Evolutionary conservation across 2,113 vertebrate species (phyloP), one percentile per base, ranked within the genome.

Genomic region (Trachemys scripta): DNA sequence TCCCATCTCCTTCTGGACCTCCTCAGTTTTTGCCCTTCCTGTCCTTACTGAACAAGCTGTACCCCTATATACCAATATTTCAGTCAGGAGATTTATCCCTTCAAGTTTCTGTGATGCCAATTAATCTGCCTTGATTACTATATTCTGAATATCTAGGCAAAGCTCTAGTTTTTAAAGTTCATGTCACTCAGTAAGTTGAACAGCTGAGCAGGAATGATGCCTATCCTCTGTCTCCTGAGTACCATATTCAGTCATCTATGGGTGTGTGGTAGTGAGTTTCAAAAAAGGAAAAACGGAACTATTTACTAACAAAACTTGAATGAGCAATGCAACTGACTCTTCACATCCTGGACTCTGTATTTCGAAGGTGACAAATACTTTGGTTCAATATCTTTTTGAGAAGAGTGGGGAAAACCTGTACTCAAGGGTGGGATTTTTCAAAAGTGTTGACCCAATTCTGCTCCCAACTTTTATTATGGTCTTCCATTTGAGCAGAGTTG

Each of bases 351-450:
- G 90, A 69, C n/a, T 93, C 76, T 50, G 14, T 38, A 20, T 69
- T 45, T 49, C 84, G 1, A 62, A 50, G n/a, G 3, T 88, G 47
- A 0, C 5, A 82, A 72, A 57, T 75, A 50, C 92, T 97, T 97
- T 97, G 96, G 95, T 88, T 87, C 82, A 88, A 85, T 65, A 85
- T 85, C 91, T 47, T 84, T 62, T 3, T 91, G 93, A 96, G 95
- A 95, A 96, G 75, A 91, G 57, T 79, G 1, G 2, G 56, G 80
- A 50, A 78, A 25, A 10, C n/a, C 49, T 86, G 9, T 91, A 81
- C 22, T 51, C 49, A 10, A 8, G 17, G 31, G 47, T 4, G 45
- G 79, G 22, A 1, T 76, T 16, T 22, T 10, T 10, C 31, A 65
- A 85, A 80, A 80, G 84, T 56, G 65, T 76, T 76, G 72, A 45